Evolutionary conservation across 2,888 invertebrate species (phyloP), one percentile per base, ranked within the genome.

Genomic region (Cyaniris semiargus): DNA sequence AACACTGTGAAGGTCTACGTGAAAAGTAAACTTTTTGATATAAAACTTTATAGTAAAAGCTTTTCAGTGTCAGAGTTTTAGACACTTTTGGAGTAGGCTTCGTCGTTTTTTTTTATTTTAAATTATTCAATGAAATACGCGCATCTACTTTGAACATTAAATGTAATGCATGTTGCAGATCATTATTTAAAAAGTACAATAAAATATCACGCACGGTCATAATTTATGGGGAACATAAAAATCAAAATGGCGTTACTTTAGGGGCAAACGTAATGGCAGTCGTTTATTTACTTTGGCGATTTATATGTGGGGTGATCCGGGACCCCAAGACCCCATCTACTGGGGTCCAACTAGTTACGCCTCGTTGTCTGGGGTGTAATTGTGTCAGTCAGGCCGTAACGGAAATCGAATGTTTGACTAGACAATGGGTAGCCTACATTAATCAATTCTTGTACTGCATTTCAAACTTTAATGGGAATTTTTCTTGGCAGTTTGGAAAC

Each of bases 201-300:
- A 74, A 74, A 48, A 72, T 10, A 60, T 27, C 71, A 34, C 21
- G 23, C 56, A 34, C 58, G 78, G 80, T 82, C 82, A 82, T 86
- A 85, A 86, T 84, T 86, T 84, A 84, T 82, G 82, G 81, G 79
- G 79, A 77, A 79, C 75, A 82, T 84, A 84, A 84, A 85, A 85
- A 84, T 81, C 88, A 93, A 93, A 88, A 94, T 94, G 93, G 93
- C 93, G 78, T 84, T 81, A 86, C 80, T 84, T 85, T 84, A 86
- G 87, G 91, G 92, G 88, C 84, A 89, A 92, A 92, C 92, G 89
- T 92, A 89, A 93, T 91, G 90, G 90, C 83, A 85, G 87, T 83
- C 90, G 89, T 91, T 89, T 94, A 94, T 94, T 94, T 94, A 94
- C 93, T 93, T 93, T 89, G 85, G 85, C 88, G 86, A 91, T 91